Conservation (phyloP, 2,113 vertebrate species). For the Rostratula benghalensis region DNA sequence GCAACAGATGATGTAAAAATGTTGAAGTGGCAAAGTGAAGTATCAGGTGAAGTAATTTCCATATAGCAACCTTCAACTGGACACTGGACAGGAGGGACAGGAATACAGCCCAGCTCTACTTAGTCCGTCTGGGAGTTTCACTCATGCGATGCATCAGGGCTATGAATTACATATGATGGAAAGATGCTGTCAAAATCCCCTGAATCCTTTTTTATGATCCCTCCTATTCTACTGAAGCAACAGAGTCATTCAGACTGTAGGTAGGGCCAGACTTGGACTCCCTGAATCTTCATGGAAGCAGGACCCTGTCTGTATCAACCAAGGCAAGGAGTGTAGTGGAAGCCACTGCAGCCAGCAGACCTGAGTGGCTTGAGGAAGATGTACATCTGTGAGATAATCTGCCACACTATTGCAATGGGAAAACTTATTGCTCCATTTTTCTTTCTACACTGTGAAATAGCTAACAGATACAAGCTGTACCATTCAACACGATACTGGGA, state of each 20-base stretch:
- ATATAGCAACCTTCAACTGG: neutral
- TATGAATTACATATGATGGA: neutral
- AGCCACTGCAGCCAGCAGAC: neutral
- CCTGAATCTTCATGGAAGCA: neutral
- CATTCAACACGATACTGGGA: neutral
- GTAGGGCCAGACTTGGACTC: neutral
- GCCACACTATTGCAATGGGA: neutral
- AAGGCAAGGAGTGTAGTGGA: fast-evolving
- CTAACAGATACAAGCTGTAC: neutral
- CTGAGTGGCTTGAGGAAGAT: fast-evolving
- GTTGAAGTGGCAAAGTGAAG: neutral
- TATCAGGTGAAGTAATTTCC: neutral
- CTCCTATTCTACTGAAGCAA: neutral
- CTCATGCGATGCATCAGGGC: neutral
- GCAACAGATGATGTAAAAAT: conserved; percentile 2
- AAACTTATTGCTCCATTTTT: neutral
- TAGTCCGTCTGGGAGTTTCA: neutral
- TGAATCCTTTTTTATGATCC: neutral
- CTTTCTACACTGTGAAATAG: neutral
- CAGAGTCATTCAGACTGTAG: neutral
- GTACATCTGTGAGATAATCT: neutral
- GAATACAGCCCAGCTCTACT: neutral
- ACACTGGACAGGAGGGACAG: neutral
- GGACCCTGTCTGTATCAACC: fast-evolving
- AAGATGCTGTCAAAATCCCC: neutral